A percentile compares a stretch with the other conserved stretches of the same genome.
These are phyloP conservation scores for Lepus timidus DNA, from an alignment of 2,113 vertebrate genomes.

Conservation along the genomic window DNA sequence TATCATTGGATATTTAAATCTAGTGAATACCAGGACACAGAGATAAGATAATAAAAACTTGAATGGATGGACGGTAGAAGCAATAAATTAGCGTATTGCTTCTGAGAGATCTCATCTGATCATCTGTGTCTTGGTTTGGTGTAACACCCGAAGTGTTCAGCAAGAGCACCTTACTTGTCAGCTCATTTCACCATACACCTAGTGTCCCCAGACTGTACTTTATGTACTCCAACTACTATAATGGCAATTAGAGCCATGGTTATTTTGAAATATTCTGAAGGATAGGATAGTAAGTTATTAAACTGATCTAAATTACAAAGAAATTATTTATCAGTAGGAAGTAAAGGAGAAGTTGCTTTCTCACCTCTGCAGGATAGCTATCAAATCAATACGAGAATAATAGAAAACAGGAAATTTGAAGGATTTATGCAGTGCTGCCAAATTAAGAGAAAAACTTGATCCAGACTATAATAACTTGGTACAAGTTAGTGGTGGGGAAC, in stretches of 20 bases:
- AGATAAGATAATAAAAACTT: conserved; percentile 6
- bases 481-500: not conserved
- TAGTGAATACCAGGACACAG: not conserved
- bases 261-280: conserved; percentile 6
- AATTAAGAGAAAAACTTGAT: not conserved
- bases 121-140: not conserved
- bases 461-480: not conserved
- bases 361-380: not conserved
- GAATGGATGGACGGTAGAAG: not conserved
- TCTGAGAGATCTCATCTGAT: not conserved
- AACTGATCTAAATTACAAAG: not conserved
- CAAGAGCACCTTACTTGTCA: not conserved
- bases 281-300: not conserved
- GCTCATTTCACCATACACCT: not conserved
- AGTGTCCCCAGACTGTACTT: not conserved
- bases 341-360: not conserved
- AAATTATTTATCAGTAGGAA: not conserved
- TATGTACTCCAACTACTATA: not conserved
- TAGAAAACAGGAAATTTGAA: not conserved
- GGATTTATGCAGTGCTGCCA: not conserved
- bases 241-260: not conserved
- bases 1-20: not conserved
- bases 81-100: conserved; percentile 3
- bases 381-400: not conserved
- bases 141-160: not conserved